Conservation (phyloP, 2,113 vertebrate genomes). For the Triplophysa dalaica region DNA sequence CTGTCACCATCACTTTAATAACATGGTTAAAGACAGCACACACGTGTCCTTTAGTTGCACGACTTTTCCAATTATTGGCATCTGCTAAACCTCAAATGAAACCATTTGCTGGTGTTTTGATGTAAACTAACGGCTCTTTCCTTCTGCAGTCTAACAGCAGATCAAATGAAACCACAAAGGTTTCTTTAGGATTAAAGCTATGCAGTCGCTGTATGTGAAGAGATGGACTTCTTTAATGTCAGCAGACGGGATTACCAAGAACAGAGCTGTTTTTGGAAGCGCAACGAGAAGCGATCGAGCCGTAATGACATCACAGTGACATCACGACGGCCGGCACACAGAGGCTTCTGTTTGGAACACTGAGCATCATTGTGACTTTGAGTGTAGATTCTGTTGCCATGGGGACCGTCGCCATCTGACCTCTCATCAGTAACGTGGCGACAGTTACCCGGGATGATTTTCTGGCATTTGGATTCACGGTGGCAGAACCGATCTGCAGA, state of each 20-base stretch:
- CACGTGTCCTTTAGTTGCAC: conserved; percentile 7
- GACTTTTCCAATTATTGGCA: conserved; percentile 19
- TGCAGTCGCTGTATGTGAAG: not conserved
- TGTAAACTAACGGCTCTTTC: conserved; percentile 22
- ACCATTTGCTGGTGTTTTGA: conserved; percentile 1
- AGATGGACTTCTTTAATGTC: not conserved
- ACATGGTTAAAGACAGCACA: conserved; percentile 26
- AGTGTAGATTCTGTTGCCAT: conserved; percentile 12
- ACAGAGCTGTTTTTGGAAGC: not conserved
- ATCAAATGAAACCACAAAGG: conserved; percentile 33
- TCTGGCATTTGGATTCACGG: conserved; percentile 6
- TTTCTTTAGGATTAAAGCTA: not conserved
- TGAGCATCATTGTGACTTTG: conserved; percentile 25
- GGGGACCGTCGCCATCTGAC: not conserved
- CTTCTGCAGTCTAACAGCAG: conserved; percentile 63
- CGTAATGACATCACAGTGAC: conserved; percentile 24
- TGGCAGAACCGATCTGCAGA: conserved; percentile 39
- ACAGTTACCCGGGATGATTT: not conserved
- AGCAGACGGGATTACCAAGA: not conserved
- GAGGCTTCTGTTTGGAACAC: conserved; percentile 20
- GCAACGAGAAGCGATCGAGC: not conserved
- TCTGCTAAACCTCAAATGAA: conserved; percentile 43
- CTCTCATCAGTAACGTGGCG: not conserved
- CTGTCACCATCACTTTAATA: conserved; percentile 41
- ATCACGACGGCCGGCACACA: conserved; percentile 3